Base-by-base conservation (phyloP, 2,888 invertebrate genomes). In the Yponomeuta sedellus region DNA sequence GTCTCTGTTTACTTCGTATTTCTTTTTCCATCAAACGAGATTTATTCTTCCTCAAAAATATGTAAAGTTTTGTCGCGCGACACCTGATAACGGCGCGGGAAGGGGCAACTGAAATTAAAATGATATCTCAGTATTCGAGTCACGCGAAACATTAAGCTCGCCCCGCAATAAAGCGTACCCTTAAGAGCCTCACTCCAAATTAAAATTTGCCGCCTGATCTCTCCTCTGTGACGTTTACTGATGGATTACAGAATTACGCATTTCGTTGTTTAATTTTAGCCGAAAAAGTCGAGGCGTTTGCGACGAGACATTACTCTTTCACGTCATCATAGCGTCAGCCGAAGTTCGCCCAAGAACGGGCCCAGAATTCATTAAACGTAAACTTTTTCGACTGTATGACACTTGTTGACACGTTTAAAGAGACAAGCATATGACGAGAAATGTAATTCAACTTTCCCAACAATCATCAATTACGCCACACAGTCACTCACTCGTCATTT, bases 141-240 rank as follows among this genome's bases (percentile, higher is more conserved):
- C 91, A 90, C 90, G 91, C 79, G 85, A 87, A 86, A 88, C 90
- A 90, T 91, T 91, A 90, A 85, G 83, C 88, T 84, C 76, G 75
- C 77, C 79, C 78, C 78, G 83, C 86, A 86, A 86, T 89, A 89
- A 87, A 87, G 86, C 85, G 84, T 79, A 80, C 85, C 85, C 84
- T 85, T 85, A 84, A 86, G 81, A 83, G 84, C 79, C 81, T 83
- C 83, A 83, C 82, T 83, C 83, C 79, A 87, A 90, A 91, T 90
- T 90, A 90, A 91, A 90, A 90, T 91, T 91, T 89, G 84, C 84
- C 82, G 86, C 79, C 84, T 83, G 87, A 89, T 88, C 87, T 85
- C 82, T 74, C 78, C 71, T 68, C 74, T 77, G 77, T 81, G 86
- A 83, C 87, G 79, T 79, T 78, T 76, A 71, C 80, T 88, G 90